A percentile compares a stretch with the other conserved stretches of the same genome.
These are phyloP conservation scores for Etheostoma nigrum DNA, from an alignment of 2,797 vertebrate species.

Conservation along the genomic window DNA sequence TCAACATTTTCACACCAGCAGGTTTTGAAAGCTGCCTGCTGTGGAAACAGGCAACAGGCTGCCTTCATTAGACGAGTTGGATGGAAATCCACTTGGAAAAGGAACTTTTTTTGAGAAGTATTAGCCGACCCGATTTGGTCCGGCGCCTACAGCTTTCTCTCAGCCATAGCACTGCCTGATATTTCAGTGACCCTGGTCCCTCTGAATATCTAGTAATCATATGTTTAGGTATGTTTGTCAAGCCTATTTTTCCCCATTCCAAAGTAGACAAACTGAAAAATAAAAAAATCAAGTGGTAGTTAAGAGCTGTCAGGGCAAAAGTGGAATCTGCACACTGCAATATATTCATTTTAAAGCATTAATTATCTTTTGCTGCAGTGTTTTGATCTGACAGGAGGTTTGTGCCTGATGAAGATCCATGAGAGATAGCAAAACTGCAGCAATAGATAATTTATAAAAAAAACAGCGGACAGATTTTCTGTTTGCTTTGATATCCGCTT, in stretches of 20 bases:
- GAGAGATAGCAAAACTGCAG: conserved; percentile 26
- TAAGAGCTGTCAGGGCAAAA: conserved; percentile 4
- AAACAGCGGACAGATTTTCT: conserved; percentile 18
- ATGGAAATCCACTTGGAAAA: conserved; percentile 33
- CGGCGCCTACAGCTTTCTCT: conserved; percentile 37
- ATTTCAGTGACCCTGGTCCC: conserved; percentile 7
- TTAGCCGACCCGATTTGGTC: conserved; percentile 39
- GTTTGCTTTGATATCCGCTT: conserved; percentile 15
- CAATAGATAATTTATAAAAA: conserved; percentile 19
- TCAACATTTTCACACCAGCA: conserved; percentile 33
- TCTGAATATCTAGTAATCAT: conserved; percentile 34
- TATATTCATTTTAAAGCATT: conserved; percentile 48
- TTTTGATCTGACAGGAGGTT: conserved; percentile 38
- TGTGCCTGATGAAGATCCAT: conserved; percentile 16
- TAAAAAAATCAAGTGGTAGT: conserved; percentile 12
- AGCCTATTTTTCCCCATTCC: neutral
- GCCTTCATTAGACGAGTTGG: conserved; percentile 40
- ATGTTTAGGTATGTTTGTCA: conserved; percentile 13
- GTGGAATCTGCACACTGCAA: conserved; percentile 9
- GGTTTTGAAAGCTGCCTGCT: conserved; percentile 16
- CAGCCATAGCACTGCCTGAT: conserved; percentile 8
- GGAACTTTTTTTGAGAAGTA: conserved; percentile 29
- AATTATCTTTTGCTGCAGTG: conserved; percentile 39
- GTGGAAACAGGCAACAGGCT: conserved; percentile 32
- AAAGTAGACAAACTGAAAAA: neutral